Base-by-base conservation (phyloP, 2,888 invertebrate species). In the Octonoba sinensis region DNA sequence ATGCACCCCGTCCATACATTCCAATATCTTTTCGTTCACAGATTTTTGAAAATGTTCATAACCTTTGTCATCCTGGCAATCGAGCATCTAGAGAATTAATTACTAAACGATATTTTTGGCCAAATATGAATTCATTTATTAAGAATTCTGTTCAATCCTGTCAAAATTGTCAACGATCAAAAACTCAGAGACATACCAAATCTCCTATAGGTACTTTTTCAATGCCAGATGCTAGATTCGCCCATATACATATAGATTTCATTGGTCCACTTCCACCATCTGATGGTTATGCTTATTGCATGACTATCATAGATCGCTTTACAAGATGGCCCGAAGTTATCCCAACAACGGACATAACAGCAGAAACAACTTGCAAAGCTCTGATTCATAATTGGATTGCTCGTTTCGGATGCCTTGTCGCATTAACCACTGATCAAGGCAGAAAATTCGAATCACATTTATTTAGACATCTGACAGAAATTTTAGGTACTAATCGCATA, bases 371-470 rank as follows among this genome's bases (percentile, higher is more conserved):
- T 12, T 51, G 22, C 22, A 59, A 82, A n/a, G 86, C 88, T 1
- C 85, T 90, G 6, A 66, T 87, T 18, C 56, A 70, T 0, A 82
- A 84, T 0, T 90, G 89, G 90, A 87, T 90, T 2, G 70, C 89
- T 1, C 82, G 86, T 3, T 88, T 87, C 76, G 87, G 88, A 4
- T 83, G 85, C 3, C 88, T 88, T 1, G 67, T 76, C 1, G 70
- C 73, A 6, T 86, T 88, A 11, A 87, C 87, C 0, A 87, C 89
- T 2, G 46, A 88, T 71, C 86, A 87, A 79, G 87, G 87, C 0
- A 60, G 83, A 0, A 86, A 87, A 51, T 88, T 88, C 66, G 86
- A 51, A 49, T 71, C 49, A 24, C 6, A n/a, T n/a, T n/a, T n/a
- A n/a, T n/a, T n/a, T n/a, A n/a, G n/a, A n/a, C n/a, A n/a, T n/a